Percentiles rank a stretch among this genome's conserved stretches.
phyloP scores from a whole-genome alignment of 2,888 invertebrate species.

The Macaria liturata region DNA sequence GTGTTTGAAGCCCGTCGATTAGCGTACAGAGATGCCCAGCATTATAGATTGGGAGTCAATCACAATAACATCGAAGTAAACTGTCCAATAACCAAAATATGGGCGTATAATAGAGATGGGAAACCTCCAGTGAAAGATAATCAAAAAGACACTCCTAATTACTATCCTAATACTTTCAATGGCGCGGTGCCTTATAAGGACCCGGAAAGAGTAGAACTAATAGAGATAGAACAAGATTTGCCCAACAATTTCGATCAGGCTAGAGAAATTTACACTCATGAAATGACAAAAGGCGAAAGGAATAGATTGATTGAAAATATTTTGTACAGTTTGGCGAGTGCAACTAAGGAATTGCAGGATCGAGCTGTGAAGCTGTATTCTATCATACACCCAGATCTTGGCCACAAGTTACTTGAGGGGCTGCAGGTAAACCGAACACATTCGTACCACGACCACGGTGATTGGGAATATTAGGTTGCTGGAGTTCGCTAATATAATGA shows the following conservation, averaged over 20 bases:
- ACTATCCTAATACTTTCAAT: constrained; percentile 95
- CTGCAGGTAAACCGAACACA: constrained; percentile 2
- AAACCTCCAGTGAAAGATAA: constrained; percentile 87
- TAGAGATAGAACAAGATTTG: constrained; percentile 85
- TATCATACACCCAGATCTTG: constrained; percentile 22
- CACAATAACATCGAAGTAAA: constrained; percentile 94
- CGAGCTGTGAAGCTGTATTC: constrained; percentile 15
- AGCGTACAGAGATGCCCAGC: constrained; percentile 93
- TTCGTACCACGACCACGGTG: no score
- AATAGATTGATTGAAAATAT: constrained; percentile 90
- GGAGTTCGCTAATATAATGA: no score
- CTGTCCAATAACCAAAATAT: constrained; percentile 87
- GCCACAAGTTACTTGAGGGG: constrained; percentile 1
- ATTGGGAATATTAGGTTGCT: no score
- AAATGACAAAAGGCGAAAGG: constrained; percentile 87
- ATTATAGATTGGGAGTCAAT: constrained; percentile 92
- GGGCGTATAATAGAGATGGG: constrained; percentile 93
- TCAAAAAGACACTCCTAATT: constrained; percentile 94
- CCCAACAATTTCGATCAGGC: constrained; percentile 94
- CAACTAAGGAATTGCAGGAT: constrained; percentile 79
- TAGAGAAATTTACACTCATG: constrained; percentile 81
- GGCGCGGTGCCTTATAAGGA: constrained; percentile 88
- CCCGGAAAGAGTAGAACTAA: constrained; percentile 75
- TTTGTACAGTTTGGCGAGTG: constrained; percentile 86
- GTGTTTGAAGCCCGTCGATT: constrained; percentile 92